Evolutionary conservation across 2,113 vertebrate species (phyloP), one percentile per base, ranked within the genome.

Genomic region (Neolamprologus modestus): DNA sequence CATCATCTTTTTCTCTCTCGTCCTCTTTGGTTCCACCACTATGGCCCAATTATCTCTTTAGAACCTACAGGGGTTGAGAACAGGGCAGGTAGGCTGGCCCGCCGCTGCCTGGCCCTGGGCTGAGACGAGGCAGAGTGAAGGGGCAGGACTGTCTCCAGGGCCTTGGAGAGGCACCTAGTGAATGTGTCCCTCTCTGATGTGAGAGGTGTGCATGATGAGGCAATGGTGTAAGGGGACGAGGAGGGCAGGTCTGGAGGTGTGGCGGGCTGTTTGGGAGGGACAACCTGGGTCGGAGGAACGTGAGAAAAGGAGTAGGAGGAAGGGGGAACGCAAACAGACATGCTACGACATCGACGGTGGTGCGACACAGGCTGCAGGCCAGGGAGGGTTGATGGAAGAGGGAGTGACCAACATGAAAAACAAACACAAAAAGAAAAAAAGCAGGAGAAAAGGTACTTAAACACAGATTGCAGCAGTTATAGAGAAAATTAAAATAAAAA

Each of bases 31-130:
- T 82, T 94, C 96, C 96, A 96, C 95, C 81, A 95, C 95, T 93
- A 91, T 96, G 94, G 82, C 82, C 73, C 10, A n/a, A 61, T 47
- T 28, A 55, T 45, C 26, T 93, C 76, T 78, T 95, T 86, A 91
- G 71, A 93, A 99, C 98, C 98, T 99, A 99, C 99, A 96, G 98
- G 97, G 97, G 96, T 98, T 97, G 97, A 97, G 98, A 96, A 98
- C 95, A 99, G 97, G 94, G 98, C 97, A 86, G 98, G 99, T 94
- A 99, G 98, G 96, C 98, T 99, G 98, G 98, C 97, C 91, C 98
- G 97, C 92, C 98, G 97, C 90, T 97, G 97, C 90, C 97, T 97
- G 95, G 97, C 97, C 84, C 96, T 95, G 96, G 97, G 96, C 85
- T 85, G 33, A 87, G 93, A 85, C 87, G 96, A 96, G 95, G 97